phyloP scores from a whole-genome alignment of 2,888 invertebrate species.

The Volucella bombylans region DNA sequence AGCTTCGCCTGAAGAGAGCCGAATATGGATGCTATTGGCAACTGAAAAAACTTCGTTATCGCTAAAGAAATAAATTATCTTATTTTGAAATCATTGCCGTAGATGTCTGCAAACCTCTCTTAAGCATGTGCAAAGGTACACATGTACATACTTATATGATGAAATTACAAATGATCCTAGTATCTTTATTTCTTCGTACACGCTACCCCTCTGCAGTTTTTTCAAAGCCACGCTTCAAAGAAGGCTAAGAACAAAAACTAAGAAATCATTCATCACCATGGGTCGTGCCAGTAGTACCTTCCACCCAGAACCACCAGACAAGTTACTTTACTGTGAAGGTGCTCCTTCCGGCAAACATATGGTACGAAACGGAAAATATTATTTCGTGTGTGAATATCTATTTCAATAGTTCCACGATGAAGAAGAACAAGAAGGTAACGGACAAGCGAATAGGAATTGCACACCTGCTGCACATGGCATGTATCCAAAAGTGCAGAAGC shows the following conservation, averaged over 20 bases:
- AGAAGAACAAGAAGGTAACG: conserved; percentile 29
- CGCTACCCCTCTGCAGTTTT: conserved; percentile 44
- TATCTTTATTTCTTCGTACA: not conserved
- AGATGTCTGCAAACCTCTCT: too few relatives aligned
- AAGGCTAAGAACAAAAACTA: conserved; percentile 25
- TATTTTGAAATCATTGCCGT: too few relatives aligned
- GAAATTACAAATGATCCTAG: not conserved
- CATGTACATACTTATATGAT: not conserved
- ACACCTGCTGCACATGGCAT: conserved; percentile 71
- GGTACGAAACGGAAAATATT: conserved; percentile 67
- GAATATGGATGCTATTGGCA: too few relatives aligned
- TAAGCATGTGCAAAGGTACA: too few relatives aligned
- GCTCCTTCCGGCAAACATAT: conserved; percentile 48
- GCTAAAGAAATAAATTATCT: too few relatives aligned
- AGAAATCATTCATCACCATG: conserved; percentile 52
- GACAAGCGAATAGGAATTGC: conserved; percentile 49
- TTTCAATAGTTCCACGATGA: conserved; percentile 34
- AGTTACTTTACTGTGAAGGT: conserved; percentile 45
- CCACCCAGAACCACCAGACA: conserved; percentile 6
- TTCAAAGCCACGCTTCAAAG: conserved; percentile 11
- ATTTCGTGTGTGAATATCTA: conserved; percentile 63
- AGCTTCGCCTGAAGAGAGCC: too few relatives aligned
- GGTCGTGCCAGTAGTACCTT: conserved; percentile 16
- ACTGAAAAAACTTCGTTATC: too few relatives aligned
- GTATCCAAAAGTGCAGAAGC: conserved; percentile 61